These are phyloP conservation scores for Rambutsinella grinnellia DNA, from an alignment of 2,888 invertebrate genomes.

Conservation along the genomic window DNA sequence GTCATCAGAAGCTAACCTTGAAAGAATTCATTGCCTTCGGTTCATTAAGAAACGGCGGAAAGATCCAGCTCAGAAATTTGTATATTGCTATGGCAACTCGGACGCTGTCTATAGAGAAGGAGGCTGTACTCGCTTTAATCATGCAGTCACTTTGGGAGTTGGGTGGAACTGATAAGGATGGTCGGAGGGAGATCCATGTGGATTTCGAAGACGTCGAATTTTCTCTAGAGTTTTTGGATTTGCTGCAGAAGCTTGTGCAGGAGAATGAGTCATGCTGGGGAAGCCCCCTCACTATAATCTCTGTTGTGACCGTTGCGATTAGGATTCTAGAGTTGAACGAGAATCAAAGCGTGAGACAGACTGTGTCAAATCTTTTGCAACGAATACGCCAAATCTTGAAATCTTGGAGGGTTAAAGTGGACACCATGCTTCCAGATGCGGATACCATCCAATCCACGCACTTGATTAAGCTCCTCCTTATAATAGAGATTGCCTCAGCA, in stretches of 20 bases:
- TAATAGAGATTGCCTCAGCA: too few relatives aligned
- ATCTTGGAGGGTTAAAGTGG: neutral
- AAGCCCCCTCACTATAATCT: constrained; percentile 1
- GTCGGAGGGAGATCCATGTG: constrained; percentile 10
- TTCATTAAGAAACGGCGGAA: constrained; percentile 9
- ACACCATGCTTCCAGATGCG: neutral
- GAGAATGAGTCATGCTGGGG: constrained; percentile 18
- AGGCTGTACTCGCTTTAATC: constrained; percentile 20
- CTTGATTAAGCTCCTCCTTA: too few relatives aligned
- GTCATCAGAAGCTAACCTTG: constrained; percentile 13
- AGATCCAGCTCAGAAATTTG: constrained; percentile 43
- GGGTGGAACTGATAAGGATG: neutral
- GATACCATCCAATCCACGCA: neutral
- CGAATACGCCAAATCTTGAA: neutral
- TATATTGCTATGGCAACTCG: constrained; percentile 5
- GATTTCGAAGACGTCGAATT: constrained; percentile 24
- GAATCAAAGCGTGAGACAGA: neutral
- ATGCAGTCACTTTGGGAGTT: constrained; percentile 35
- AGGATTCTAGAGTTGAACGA: constrained; percentile 29
- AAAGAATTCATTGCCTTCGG: constrained; percentile 38
- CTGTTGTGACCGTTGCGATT: neutral
- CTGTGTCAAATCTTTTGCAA: neutral
- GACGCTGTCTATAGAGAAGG: constrained; percentile 20
- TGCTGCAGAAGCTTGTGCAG: neutral
- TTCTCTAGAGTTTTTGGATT: neutral